phyloP scores from a whole-genome alignment of 2,113 vertebrate genomes.

The Megatriorchis doriae region DNA sequence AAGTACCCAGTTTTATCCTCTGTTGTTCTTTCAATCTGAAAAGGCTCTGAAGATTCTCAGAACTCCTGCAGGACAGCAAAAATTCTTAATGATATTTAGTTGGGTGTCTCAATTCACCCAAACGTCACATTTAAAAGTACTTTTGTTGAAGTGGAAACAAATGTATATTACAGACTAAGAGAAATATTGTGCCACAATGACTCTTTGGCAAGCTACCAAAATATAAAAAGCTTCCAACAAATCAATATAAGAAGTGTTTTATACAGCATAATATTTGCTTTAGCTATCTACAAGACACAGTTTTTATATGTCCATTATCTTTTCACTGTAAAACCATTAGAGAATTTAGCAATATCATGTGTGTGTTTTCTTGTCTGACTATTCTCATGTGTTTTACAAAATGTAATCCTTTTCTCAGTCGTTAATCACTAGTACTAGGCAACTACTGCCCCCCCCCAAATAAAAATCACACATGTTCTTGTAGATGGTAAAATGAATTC shows the following conservation, averaged over 20 bases:
- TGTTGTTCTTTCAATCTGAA: not conserved
- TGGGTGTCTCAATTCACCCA: not conserved
- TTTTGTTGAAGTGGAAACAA: not conserved
- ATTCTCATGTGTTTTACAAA: not conserved
- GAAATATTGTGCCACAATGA: not conserved
- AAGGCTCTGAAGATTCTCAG: not conserved
- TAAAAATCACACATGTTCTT: not conserved
- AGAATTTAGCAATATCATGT: not conserved
- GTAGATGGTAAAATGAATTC: not conserved
- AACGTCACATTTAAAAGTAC: not conserved
- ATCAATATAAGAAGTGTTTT: constrained; percentile 6
- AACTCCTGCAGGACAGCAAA: not conserved
- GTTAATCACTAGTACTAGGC: not conserved
- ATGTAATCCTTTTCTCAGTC: not conserved
- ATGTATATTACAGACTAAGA: not conserved
- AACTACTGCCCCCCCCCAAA: not conserved
- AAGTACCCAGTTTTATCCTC: not conserved
- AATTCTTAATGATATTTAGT: not conserved
- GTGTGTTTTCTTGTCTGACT: not conserved
- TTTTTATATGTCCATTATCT: not conserved
- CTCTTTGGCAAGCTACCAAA: constrained; percentile 5
- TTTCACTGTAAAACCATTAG: not conserved
- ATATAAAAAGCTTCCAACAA: constrained; percentile 6
- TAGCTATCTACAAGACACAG: not conserved
- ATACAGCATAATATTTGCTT: not conserved